phyloP scores from a whole-genome alignment of 2,113 vertebrate species.

The Dicerorhinus sumatrensis region DNA sequence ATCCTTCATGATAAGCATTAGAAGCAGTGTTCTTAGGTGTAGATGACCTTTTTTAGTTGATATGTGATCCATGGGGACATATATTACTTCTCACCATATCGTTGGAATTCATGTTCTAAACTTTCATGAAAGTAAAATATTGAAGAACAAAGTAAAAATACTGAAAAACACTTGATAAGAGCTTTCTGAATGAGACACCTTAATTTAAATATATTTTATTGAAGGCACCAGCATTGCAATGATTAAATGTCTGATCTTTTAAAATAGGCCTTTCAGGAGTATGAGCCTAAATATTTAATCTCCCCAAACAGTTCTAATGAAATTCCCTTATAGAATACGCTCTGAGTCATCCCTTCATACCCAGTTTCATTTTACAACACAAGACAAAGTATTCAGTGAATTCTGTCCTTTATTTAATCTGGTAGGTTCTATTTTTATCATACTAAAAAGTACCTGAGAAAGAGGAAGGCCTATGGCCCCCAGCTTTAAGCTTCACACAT shows the following conservation, averaged over 20 bases:
- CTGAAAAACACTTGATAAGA: conserved; percentile 66
- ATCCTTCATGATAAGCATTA: conserved; percentile 46
- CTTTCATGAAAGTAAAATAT: conserved; percentile 69
- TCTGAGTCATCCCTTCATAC: conserved; percentile 79
- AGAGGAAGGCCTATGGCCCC: not conserved
- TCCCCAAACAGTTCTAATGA: conserved; percentile 77
- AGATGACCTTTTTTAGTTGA: not conserved
- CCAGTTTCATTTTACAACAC: conserved; percentile 72
- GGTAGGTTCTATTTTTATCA: conserved; percentile 77
- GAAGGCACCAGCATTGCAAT: conserved; percentile 68
- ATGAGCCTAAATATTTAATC: conserved; percentile 79
- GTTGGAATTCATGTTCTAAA: conserved; percentile 61
- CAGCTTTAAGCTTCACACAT: not conserved
- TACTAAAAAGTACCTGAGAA: conserved; percentile 65
- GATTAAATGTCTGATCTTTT: conserved; percentile 81
- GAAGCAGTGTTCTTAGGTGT: conserved; percentile 35
- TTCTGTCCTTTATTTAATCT: conserved; percentile 80
- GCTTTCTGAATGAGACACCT: conserved; percentile 76
- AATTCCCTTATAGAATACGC: conserved; percentile 61
- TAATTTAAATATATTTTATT: conserved; percentile 82
- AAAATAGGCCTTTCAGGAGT: conserved; percentile 78
- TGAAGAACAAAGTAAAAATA: conserved; percentile 48
- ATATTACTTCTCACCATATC: conserved; percentile 59
- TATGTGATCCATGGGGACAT: conserved; percentile 32
- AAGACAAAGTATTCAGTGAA: conserved; percentile 78